Percentiles rank a stretch among this genome's conserved stretches.
Evolutionary conservation across 2,113 vertebrate species (phyloP).

Genomic region (Todiramphus saurophagus): DNA sequence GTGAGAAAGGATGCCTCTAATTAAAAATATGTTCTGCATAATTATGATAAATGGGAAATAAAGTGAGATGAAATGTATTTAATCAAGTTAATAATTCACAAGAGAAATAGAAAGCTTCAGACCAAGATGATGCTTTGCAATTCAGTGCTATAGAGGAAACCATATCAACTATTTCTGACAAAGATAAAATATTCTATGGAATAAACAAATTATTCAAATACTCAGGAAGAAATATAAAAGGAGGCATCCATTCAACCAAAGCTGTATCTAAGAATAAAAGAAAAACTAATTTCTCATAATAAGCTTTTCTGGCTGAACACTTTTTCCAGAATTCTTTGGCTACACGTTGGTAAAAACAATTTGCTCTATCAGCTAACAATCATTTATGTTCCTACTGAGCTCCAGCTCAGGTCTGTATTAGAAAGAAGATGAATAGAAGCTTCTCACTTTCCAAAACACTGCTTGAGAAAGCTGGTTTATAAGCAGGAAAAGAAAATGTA

Average conservation of each 20-base stretch:
- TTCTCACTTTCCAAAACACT: background rate
- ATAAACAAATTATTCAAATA: background rate
- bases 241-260: background rate
- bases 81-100: slow-evolving; percentile 33
- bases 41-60: slow-evolving; percentile 40
- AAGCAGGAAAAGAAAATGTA: background rate
- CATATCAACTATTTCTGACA: background rate
- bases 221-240: background rate
- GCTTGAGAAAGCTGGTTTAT: background rate
- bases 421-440: background rate
- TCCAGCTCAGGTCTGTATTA: background rate
- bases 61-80: slow-evolving; percentile 27
- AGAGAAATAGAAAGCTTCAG: background rate
- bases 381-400: background rate
- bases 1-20: background rate
- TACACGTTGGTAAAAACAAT: background rate
- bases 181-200: background rate
- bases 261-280: background rate
- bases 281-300: background rate
- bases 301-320: background rate
- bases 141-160: background rate
- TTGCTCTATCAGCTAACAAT: background rate
- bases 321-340: background rate
- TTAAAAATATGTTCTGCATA: slow-evolving; percentile 29
- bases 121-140: background rate